phyloP scores from a whole-genome alignment of 64 coral and sea anemone genomes.

The Montipora sp. region DNA sequence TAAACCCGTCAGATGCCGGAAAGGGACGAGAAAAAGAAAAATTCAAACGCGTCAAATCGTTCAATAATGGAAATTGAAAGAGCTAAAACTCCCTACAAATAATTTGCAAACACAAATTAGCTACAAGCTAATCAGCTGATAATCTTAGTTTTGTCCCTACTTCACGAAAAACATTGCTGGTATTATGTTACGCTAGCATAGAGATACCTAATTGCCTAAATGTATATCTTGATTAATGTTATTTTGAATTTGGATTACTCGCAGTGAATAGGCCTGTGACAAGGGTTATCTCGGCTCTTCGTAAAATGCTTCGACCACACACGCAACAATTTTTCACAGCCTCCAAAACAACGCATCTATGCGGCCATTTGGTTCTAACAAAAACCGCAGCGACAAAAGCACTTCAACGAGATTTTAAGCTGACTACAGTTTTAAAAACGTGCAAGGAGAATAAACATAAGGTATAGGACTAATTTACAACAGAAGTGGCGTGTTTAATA shows the following conservation, averaged over 20 bases:
- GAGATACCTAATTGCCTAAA: constrained; percentile 38
- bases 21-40: constrained; percentile 24
- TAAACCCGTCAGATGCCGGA: constrained; percentile 32
- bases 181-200: constrained; percentile 32
- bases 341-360: background rate
- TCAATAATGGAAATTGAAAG: constrained; percentile 41
- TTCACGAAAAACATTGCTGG: constrained; percentile 36
- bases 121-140: constrained; percentile 41
- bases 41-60: constrained; percentile 39
- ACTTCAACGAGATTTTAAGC: background rate
- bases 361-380: background rate
- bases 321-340: constrained; percentile 14
- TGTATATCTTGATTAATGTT: constrained; percentile 56
- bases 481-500: constrained; percentile 33
- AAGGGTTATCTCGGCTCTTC: constrained; percentile 38
- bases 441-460: constrained; percentile 41
- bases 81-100: constrained; percentile 47
- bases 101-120: constrained; percentile 51
- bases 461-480: constrained; percentile 26
- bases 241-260: constrained; percentile 49
- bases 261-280: constrained; percentile 33
- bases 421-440: constrained; percentile 28
- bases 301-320: constrained; percentile 27
- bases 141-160: constrained; percentile 24
- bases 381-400: background rate